Base-by-base conservation (phyloP, 2,888 invertebrate species). In the Drepanosiphum platanoidis region DNA sequence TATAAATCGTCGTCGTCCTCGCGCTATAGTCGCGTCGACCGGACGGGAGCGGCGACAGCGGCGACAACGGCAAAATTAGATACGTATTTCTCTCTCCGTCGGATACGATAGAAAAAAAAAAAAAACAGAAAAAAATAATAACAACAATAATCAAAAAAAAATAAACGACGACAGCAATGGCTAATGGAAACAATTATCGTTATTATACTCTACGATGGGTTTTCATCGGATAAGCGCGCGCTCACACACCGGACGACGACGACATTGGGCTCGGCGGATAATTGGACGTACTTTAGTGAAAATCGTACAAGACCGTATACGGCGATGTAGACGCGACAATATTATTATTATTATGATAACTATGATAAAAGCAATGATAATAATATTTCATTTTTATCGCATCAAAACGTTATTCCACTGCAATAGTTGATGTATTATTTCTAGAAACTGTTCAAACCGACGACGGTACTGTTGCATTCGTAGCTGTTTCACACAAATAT, bases 121-220 rank as follows among this genome's bases (percentile, higher is more conserved):
- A 27, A 52, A 46, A 70, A n/a, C n/a, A 52, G 5, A 34, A 13
- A 34, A 70, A 27, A 80, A 52, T 81, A 72, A 39, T 72, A 72
- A 39, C 13, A 72, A 42, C 30, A 39, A 72, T 27, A 27, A 27
- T 30, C 9, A 9, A 0, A 64, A 61, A 78, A 78, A 78, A 78
- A 78, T 11, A 78, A 80, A 68, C 66, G 22, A 46, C 66, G 32
- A n/a, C 46, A 34, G 58, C 46, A 80, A 80, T 68, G 4, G 34
- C 46, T 71, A 81, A 81, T 81, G 70, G 71, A 81, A 81, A 81
- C 81, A 81, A 81, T 81, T 81, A 58, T 71, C 52, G 58, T 80
- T 22, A 52, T 68, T 68, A 79, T n/a, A n/a, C n/a, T n/a, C 42
- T 68, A 32, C 42, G 22, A 80, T 71, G 42, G 80, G 80, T 71